phyloP scores from a whole-genome alignment of 1,140 invertebrate genomes.

The Colletes latitarsis region DNA sequence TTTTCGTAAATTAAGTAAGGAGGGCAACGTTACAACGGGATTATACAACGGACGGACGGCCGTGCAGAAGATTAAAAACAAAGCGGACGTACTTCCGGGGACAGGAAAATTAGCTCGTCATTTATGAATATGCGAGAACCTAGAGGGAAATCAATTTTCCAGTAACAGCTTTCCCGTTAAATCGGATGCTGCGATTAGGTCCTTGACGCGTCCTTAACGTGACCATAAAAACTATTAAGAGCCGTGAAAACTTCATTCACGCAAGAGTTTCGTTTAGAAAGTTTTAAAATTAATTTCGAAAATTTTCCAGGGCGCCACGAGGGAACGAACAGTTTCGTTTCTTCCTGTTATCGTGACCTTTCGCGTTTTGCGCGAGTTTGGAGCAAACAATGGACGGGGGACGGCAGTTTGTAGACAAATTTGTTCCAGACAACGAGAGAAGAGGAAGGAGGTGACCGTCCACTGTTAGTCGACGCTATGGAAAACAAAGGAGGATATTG shows the following conservation, averaged over 20 bases:
- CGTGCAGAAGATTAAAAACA: not conserved
- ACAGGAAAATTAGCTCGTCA: slow-evolving; percentile 6
- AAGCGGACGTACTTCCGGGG: not conserved
- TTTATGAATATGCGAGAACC: not conserved
- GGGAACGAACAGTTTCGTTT: no score
- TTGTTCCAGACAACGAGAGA: not conserved
- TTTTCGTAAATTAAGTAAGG: slow-evolving; percentile 9
- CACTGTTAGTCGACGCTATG: not conserved
- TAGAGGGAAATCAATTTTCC: slow-evolving; percentile 16
- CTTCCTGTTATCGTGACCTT: no score
- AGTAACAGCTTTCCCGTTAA: not conserved
- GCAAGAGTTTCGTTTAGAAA: no score
- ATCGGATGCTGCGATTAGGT: not conserved
- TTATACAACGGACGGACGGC: not conserved
- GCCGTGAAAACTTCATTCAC: no score
- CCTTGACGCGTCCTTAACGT: no score
- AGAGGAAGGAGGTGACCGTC: not conserved
- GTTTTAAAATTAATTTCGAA: no score
- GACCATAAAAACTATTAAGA: not conserved
- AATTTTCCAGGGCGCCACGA: no score
- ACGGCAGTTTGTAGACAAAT: no score
- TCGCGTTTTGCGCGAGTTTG: no score
- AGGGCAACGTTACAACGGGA: not conserved
- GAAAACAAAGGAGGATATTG: slow-evolving; percentile 12
- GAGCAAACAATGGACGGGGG: no score